Base-by-base conservation (phyloP, 2,113 vertebrate genomes). In the Lagopus muta region DNA sequence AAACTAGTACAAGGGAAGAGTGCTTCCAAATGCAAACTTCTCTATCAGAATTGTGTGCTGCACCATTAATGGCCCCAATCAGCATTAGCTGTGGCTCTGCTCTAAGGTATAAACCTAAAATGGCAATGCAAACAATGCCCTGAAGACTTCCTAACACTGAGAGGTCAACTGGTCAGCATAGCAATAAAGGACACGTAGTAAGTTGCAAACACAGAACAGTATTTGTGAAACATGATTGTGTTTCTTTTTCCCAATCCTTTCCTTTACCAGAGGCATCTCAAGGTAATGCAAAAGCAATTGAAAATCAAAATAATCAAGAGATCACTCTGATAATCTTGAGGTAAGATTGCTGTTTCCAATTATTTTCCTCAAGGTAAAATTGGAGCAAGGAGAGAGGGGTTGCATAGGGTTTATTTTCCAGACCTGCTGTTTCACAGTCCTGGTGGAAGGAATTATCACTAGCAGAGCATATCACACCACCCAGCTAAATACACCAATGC, bases 11-110 rank as follows among this genome's bases (percentile, higher is more conserved):
- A 10, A 30, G 45, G 58, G 47, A 50, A 88, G 55, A 90, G 69
- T 18, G 65, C 65, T 90, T 2, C 43, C 58, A 71, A 71, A 10
- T 34, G 52, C 72, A 1, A 58, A 2, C 27, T 36, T 13, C 0
- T 1, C 8, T 2, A 16, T 7, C 34, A 43, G 50, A 90, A 71
- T 36, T 16, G 69, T 1, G 0, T 45, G 43, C 8, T 84, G 65
- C 38, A 17, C 82, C 20, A 0, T 38, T 79, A 77, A 8, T 14
- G 71, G 45, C 54, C 75, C 42, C 1, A 36, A 61, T 76, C 88
- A 18, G 5, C 20, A 48, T 21, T 61, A 58, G 7, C 30, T 32
- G 55, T 8, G 38, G 22, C 75, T 89, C 74, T 55, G 36, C 71
- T 61, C 50, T 5, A 4, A 80, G 57, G 30, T 24, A 45, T 6